A percentile compares a stretch with the other conserved stretches of the same genome.
Conservation (phyloP, 1,140 invertebrate species). For the Archivesica marissinica region DNA sequence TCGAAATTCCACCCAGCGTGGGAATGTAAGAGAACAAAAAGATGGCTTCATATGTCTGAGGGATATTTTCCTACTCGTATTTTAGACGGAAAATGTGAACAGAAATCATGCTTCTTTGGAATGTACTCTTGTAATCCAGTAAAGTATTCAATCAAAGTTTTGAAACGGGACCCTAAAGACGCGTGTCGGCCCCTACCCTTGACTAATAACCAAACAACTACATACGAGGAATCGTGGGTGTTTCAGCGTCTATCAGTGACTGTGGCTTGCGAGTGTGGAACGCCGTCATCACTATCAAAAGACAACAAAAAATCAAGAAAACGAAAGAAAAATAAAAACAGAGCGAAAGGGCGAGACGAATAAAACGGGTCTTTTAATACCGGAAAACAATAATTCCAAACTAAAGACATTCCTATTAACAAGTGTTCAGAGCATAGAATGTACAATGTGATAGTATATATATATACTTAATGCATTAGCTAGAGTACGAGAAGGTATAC, state of each 20-base stretch:
- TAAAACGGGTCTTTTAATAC: constrained; percentile 28
- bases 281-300: constrained; percentile 10
- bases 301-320: constrained; percentile 11
- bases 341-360: background rate
- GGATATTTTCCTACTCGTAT: constrained; percentile 57
- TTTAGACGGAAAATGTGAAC: constrained; percentile 33
- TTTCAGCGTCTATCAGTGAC: constrained; percentile 23
- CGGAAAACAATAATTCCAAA: background rate
- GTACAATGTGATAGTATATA: no score
- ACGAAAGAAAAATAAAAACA: constrained; percentile 18
- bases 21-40: constrained; percentile 37
- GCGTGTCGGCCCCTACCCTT: constrained; percentile 40
- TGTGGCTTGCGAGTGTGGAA: constrained; percentile 57
- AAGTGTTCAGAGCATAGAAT: constrained; percentile 6
- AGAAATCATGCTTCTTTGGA: constrained; percentile 55
- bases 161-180: constrained; percentile 51
- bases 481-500: no score
- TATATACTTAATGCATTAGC: no score
- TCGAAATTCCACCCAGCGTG: constrained; percentile 43
- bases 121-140: constrained; percentile 55
- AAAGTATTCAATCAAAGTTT: constrained; percentile 59
- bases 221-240: constrained; percentile 49
- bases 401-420: constrained; percentile 1
- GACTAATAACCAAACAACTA: constrained; percentile 26
- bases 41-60: constrained; percentile 26